A percentile compares a stretch with the other conserved stretches of the same genome.
These are phyloP conservation scores for Stichodactyla mertensii DNA, from an alignment of 64 coral and sea anemone species.

Conservation along the genomic window DNA sequence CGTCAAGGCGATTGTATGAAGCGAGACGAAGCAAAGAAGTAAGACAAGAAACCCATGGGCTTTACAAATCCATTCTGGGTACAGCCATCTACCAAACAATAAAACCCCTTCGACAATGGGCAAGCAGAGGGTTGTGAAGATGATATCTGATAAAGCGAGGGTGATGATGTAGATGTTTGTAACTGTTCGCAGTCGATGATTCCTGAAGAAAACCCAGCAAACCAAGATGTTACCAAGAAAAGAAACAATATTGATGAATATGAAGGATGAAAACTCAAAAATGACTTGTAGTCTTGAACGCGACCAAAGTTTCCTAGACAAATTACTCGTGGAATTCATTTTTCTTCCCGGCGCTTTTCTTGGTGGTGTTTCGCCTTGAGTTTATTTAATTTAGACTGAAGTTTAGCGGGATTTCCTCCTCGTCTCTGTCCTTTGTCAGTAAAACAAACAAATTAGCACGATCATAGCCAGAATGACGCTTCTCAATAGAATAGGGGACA, in stretches of 20 bases:
- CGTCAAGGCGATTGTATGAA: conserved; percentile 42
- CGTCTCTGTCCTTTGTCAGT: neutral
- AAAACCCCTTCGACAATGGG: conserved; percentile 29
- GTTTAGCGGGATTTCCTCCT: neutral
- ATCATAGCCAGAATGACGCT: neutral
- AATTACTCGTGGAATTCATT: neutral
- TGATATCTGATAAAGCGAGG: conserved; percentile 35
- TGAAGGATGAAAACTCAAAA: neutral
- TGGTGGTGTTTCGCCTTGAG: too few relatives aligned
- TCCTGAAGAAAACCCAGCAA: conserved; percentile 33
- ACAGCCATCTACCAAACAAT: conserved; percentile 28
- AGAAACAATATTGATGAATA: conserved; percentile 11
- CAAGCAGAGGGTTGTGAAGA: conserved; percentile 22
- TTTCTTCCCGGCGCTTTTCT: neutral
- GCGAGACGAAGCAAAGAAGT: conserved; percentile 25
- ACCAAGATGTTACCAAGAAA: conserved; percentile 47
- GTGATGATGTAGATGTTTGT: conserved; percentile 36
- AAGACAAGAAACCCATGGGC: conserved; percentile 38
- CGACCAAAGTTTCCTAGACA: neutral
- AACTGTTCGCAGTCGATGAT: conserved; percentile 11
- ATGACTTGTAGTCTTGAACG: neutral
- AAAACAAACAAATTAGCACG: neutral
- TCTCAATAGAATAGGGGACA: too few relatives aligned
- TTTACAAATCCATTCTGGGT: neutral
- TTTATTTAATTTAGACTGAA: neutral